Evolutionary conservation across 2,888 invertebrate genomes (phyloP).

Genomic region (Psylliodes chrysocephalus): DNA sequence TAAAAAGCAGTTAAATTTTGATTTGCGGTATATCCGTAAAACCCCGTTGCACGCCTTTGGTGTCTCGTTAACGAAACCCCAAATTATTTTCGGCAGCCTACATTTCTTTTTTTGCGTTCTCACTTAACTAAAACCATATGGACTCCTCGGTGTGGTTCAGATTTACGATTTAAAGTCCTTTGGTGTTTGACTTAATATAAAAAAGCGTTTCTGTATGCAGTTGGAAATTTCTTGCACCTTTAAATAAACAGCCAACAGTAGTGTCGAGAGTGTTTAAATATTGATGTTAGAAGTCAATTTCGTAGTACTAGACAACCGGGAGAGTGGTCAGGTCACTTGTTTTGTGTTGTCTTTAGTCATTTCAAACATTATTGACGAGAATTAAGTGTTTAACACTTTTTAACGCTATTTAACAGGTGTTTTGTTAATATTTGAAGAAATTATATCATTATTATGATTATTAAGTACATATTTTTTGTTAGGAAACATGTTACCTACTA

Average conservation of each 20-base stretch:
- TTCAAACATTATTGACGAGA: not conserved
- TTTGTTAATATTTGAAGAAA: constrained; percentile 4
- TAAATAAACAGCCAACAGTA: no score
- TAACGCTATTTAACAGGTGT: constrained; percentile 8
- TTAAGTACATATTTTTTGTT: no score
- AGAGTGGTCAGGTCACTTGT: not conserved
- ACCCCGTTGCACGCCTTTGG: not conserved
- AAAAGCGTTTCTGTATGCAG: not conserved
- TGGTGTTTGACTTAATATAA: not conserved
- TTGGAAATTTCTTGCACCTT: constrained; percentile 60
- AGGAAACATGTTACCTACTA: no score
- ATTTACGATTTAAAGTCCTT: not conserved
- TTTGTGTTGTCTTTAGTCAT: constrained; percentile 8
- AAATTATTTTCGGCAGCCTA: not conserved
- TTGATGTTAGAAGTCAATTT: constrained; percentile 45
- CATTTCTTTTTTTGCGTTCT: not conserved
- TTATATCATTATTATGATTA: constrained; percentile 11
- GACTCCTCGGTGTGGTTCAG: not conserved
- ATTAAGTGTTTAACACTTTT: constrained; percentile 6
- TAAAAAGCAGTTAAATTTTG: no score
- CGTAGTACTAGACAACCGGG: not conserved
- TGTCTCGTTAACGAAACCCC: constrained; percentile 3
- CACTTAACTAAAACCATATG: constrained; percentile 2
- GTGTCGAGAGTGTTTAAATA: constrained; percentile 55
- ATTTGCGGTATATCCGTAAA: no score